Evolutionary conservation across 2,888 invertebrate species (phyloP), one percentile per base, ranked within the genome.

Genomic region (Lochmaea capreae): DNA sequence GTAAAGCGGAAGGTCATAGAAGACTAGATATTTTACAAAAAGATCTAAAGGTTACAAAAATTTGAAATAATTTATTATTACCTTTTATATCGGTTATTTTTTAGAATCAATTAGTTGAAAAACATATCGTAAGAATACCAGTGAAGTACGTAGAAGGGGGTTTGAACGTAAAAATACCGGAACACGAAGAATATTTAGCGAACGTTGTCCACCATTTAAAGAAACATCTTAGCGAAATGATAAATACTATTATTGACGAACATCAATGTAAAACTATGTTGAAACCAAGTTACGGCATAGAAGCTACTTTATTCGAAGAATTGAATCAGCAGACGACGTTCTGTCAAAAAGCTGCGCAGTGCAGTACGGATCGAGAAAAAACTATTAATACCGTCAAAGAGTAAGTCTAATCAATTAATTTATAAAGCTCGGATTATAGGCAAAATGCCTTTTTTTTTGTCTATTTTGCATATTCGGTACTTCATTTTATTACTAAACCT

Each of bases 311-410:
- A 69, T 91, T 93, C 82, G 91, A 92, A 79, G 94, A 94, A 83
- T 87, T 94, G 73, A 90, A 91, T 82, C 93, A 93, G 85, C 93
- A 96, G 86, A 89, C 92, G 69, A 88, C 90, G 80, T 92, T 93
- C 88, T 91, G 94, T 86, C 91, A 93, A 87, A 90, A 91, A 84
- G 90, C 92, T 77, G 90, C 92, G 77, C 90, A 92, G 85, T 90
- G 93, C 87, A 92, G 92, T 83, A 89, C 93, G 82, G 91, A 92
- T 86, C 85, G 93, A 83, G 90, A 94, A 84, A 89, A 91, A 85
- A 90, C 93, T 73, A 89, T 95, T 79, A 88, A 91, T 84, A 90
- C 91, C 86, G 89, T 92, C 81, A 90, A 93, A 89, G 89, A 90
- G 92, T 92, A 88, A 89, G 89, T 89, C 72, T 57, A 46, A 43